Percentiles rank a stretch among this genome's conserved stretches.
phyloP scores from a whole-genome alignment of 2,113 vertebrate genomes.

The Asarcornis scutulata region DNA sequence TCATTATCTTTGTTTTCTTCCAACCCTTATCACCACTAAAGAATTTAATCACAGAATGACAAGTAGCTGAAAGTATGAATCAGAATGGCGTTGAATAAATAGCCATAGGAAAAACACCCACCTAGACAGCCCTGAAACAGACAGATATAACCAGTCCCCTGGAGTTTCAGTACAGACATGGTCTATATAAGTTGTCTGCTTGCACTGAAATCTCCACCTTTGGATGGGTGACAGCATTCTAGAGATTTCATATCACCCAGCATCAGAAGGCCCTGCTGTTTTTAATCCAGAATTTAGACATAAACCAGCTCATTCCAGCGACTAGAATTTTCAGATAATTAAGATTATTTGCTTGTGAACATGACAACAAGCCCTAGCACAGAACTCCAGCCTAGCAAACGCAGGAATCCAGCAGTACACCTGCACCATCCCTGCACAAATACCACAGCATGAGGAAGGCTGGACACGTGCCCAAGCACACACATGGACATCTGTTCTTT shows the following conservation, averaged over 20 bases:
- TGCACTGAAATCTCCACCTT: not conserved
- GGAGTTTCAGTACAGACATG: not conserved
- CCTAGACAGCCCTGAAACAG: not conserved
- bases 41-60: conserved; percentile 62
- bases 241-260: not conserved
- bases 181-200: not conserved
- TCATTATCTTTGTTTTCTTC: conserved; percentile 25
- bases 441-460: not conserved
- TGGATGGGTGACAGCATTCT: not conserved
- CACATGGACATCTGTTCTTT: not conserved
- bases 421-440: not conserved
- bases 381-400: not conserved
- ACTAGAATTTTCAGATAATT: not conserved
- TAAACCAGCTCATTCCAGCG: not conserved
- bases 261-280: not conserved
- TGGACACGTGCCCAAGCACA: not conserved
- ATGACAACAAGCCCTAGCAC: not conserved
- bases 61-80: conserved; percentile 62
- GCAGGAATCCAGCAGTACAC: not conserved
- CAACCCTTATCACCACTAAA: conserved; percentile 11
- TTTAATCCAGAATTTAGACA: not conserved
- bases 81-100: conserved; percentile 14
- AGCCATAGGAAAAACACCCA: not conserved
- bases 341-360: not conserved
- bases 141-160: not conserved